Conservation (phyloP, 1,140 invertebrate genomes). For the Pseudachorutes palmiensis region DNA sequence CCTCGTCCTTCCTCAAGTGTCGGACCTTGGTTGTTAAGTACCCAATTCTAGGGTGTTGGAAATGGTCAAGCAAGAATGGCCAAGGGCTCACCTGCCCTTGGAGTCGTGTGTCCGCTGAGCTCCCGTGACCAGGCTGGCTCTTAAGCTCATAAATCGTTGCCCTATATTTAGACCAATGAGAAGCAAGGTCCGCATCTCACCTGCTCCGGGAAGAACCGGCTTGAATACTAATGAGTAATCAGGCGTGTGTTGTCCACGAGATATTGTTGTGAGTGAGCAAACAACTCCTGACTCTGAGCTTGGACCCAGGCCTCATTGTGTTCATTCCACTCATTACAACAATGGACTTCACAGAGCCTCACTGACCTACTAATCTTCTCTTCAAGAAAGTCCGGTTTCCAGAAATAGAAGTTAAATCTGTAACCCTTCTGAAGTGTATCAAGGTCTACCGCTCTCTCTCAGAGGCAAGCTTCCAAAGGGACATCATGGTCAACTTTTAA, state of each 20-base stretch:
- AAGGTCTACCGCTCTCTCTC: background rate
- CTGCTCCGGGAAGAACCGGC: background rate
- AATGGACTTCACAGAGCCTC: too few relatives aligned
- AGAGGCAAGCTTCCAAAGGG: background rate
- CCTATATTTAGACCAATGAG: background rate
- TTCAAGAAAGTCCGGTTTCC: constrained; percentile 1
- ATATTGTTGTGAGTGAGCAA: constrained; percentile 7
- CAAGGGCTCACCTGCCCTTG: background rate
- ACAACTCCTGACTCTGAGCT: background rate
- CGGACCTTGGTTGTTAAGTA: background rate
- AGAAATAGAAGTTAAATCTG: constrained; percentile 1
- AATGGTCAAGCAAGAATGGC: background rate
- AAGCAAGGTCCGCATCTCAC: constrained; percentile 10
- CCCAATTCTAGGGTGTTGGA: constrained; percentile 1
- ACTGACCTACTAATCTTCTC: background rate
- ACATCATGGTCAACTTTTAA: constrained; percentile 7
- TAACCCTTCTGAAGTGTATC: background rate
- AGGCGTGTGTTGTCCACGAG: constrained; percentile 12
- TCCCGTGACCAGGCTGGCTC: background rate
- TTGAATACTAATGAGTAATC: constrained; percentile 11
- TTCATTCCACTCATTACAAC: background rate
- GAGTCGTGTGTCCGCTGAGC: background rate
- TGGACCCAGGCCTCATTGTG: background rate
- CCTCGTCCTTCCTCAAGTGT: constrained; percentile 1
- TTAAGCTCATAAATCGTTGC: background rate